Evolutionary conservation across 2,888 invertebrate genomes (phyloP).

Genomic region (Sipha maydis): DNA sequence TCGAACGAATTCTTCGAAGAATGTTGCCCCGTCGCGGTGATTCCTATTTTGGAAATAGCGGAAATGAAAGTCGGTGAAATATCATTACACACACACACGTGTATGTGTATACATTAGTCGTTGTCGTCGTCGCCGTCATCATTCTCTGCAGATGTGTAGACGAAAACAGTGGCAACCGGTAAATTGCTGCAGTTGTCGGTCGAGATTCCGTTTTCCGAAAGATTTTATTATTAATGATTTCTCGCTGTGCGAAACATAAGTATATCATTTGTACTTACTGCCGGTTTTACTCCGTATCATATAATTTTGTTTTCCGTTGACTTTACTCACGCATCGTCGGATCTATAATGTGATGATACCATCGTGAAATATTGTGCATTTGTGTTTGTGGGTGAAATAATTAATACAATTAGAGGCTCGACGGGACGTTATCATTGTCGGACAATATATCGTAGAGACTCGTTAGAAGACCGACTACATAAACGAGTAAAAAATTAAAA

Average conservation of each 20-base stretch:
- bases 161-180: background rate
- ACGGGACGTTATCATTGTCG: too few species aligned
- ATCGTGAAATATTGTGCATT: background rate
- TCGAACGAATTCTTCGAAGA: constrained; percentile 43
- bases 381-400: too few species aligned
- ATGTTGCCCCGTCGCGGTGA: constrained; percentile 42
- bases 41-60: constrained; percentile 56
- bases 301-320: background rate
- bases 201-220: background rate
- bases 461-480: too few species aligned
- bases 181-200: too few species aligned
- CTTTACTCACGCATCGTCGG: background rate
- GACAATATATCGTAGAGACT: too few species aligned
- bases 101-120: background rate
- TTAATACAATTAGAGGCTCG: too few species aligned
- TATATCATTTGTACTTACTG: too few species aligned
- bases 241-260: too few species aligned
- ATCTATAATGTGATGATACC: background rate
- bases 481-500: too few species aligned
- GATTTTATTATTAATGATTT: background rate
- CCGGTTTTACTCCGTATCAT: too few species aligned
- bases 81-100: constrained; percentile 24
- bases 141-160: background rate
- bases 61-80: constrained; percentile 61
- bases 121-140: background rate